Percentiles rank a stretch among this genome's conserved stretches.
Conservation (phyloP, 2,113 vertebrate genomes). For the Orthonyx spaldingii region DNA sequence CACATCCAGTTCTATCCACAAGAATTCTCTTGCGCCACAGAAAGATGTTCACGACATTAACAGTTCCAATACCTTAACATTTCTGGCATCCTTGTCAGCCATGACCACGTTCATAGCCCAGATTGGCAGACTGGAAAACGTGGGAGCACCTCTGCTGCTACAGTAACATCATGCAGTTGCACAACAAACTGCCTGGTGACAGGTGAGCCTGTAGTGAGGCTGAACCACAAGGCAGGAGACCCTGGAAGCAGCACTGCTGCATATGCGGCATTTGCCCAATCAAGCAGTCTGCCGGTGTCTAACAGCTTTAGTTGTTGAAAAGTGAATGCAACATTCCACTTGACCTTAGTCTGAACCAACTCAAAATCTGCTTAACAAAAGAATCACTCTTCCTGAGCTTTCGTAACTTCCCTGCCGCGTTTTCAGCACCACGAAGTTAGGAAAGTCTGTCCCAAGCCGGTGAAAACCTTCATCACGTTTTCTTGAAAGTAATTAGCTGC, state of each 20-base stretch:
- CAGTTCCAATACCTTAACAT: background rate
- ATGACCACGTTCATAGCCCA: background rate
- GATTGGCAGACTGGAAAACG: background rate
- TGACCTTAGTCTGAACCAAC: background rate
- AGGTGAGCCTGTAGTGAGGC: background rate
- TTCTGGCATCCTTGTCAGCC: background rate
- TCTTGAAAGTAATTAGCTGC: background rate
- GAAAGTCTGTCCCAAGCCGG: background rate
- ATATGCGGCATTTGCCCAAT: fast-evolving
- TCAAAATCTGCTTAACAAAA: background rate
- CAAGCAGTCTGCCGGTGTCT: background rate
- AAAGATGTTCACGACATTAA: background rate
- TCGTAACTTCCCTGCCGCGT: fast-evolving
- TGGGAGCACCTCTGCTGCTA: background rate
- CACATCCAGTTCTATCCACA: background rate
- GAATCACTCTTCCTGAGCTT: background rate
- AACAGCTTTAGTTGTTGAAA: background rate
- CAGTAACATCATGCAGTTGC: background rate
- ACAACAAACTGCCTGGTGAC: background rate
- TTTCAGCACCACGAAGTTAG: background rate
- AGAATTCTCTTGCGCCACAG: background rate
- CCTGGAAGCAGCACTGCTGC: background rate
- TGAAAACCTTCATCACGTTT: background rate
- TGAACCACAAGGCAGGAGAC: background rate
- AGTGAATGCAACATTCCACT: background rate